These are phyloP conservation scores for Esperia sulphurella DNA, from an alignment of 2,888 invertebrate species.

Conservation along the genomic window DNA sequence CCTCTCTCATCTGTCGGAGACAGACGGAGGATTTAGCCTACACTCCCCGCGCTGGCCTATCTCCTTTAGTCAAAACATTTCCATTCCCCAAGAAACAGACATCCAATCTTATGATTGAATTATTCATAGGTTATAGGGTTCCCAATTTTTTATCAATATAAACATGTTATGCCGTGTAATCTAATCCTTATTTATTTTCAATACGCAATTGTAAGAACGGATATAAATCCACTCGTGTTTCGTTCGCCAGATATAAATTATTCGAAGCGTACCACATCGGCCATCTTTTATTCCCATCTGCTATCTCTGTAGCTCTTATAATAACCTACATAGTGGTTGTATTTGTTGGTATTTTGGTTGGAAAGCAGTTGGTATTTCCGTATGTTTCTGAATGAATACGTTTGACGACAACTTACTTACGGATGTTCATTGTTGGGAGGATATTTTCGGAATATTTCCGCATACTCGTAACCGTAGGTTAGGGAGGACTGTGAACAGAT, in stretches of 20 bases:
- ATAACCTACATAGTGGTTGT: neutral
- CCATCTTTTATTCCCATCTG: neutral
- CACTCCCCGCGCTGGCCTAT: no score
- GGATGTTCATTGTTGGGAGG: constrained; percentile 5
- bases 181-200: neutral
- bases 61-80: no score
- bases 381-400: neutral
- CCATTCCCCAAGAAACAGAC: no score
- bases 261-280: neutral
- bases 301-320: neutral
- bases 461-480: neutral
- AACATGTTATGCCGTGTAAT: no score
- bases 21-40: no score
- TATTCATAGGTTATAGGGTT: no score
- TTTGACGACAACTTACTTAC: constrained; percentile 5
- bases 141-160: no score
- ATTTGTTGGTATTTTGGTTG: neutral
- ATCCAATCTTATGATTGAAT: no score
- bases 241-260: constrained; percentile 4
- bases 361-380: neutral
- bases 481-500: no score
- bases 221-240: constrained; percentile 7
- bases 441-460: constrained; percentile 1
- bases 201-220: constrained; percentile 6
- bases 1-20: no score